phyloP scores from a whole-genome alignment of 2,888 invertebrate genomes.

The Tuberolachnus salignus region DNA sequence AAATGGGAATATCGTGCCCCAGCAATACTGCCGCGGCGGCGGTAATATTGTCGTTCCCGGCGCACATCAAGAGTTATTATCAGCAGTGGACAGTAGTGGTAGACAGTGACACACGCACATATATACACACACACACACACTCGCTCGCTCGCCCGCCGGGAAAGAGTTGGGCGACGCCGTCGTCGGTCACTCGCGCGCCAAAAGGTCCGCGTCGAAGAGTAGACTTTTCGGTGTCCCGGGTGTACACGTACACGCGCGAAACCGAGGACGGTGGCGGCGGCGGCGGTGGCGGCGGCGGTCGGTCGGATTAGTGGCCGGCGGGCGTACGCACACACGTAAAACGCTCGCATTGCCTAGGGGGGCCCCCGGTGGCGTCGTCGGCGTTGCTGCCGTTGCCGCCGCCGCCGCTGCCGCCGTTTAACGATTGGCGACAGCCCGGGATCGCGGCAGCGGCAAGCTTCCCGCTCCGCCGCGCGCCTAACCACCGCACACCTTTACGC shows the following conservation, averaged over 20 bases:
- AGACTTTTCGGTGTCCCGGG: constrained; percentile 39
- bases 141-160: neutral
- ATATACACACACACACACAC: neutral
- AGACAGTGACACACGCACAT: neutral
- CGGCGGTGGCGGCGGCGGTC: neutral
- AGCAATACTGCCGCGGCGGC: too few relatives aligned
- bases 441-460: constrained; percentile 55
- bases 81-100: neutral
- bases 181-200: neutral
- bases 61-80: neutral
- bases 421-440: constrained; percentile 57
- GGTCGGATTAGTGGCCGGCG: neutral
- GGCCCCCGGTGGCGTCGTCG: constrained; percentile 22
- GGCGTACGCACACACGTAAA: constrained; percentile 28
- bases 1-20: too few relatives aligned
- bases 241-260: neutral
- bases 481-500: constrained; percentile 43
- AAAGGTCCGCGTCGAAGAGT: constrained; percentile 17
- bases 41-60: too few relatives aligned
- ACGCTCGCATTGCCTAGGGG: neutral
- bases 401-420: constrained; percentile 52
- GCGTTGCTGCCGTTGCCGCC: neutral
- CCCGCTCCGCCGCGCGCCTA: neutral
- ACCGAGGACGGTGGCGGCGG: neutral
- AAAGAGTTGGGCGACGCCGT: constrained; percentile 8